Percentiles rank a stretch among this genome's conserved stretches.
These are phyloP conservation scores for Suncus etruscus DNA, from an alignment of 2,113 vertebrate genomes.

Conservation along the genomic window DNA sequence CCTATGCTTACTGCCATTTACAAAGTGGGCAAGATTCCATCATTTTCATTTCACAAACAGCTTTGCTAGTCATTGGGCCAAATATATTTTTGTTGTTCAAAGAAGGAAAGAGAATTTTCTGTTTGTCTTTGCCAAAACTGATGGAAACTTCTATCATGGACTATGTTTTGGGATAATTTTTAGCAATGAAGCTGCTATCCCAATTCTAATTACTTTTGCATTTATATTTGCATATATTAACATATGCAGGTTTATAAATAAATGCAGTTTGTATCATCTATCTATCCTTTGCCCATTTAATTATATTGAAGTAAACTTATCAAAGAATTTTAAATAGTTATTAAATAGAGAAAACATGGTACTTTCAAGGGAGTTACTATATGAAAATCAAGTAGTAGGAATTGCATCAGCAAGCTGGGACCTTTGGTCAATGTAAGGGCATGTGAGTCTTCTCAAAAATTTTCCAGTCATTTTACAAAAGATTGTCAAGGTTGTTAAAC, in stretches of 20 bases:
- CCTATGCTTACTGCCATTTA: neutral
- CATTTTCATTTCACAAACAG: constrained; percentile 35
- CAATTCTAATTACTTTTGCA: constrained; percentile 41
- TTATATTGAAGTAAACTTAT: neutral
- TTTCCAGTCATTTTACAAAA: constrained; percentile 25
- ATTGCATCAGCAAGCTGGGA: constrained; percentile 61
- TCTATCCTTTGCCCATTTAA: neutral
- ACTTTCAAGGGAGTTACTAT: constrained; percentile 36
- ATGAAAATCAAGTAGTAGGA: constrained; percentile 61
- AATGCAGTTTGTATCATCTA: neutral
- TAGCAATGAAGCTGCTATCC: neutral
- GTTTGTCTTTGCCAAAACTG: constrained; percentile 11
- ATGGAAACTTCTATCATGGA: neutral
- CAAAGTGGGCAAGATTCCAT: neutral
- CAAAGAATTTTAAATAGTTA: constrained; percentile 48
- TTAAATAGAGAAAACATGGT: constrained; percentile 48
- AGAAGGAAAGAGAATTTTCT: neutral
- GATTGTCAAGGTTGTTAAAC: constrained; percentile 42
- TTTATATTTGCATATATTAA: neutral
- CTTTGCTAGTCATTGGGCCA: neutral
- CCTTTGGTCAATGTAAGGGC: constrained; percentile 14
- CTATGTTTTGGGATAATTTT: constrained; percentile 16
- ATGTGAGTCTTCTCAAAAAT: constrained; percentile 47
- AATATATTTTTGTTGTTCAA: constrained; percentile 16
- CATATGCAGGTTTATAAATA: neutral